Base-by-base conservation (phyloP, 2,888 invertebrate genomes). In the Spialia ferax region DNA sequence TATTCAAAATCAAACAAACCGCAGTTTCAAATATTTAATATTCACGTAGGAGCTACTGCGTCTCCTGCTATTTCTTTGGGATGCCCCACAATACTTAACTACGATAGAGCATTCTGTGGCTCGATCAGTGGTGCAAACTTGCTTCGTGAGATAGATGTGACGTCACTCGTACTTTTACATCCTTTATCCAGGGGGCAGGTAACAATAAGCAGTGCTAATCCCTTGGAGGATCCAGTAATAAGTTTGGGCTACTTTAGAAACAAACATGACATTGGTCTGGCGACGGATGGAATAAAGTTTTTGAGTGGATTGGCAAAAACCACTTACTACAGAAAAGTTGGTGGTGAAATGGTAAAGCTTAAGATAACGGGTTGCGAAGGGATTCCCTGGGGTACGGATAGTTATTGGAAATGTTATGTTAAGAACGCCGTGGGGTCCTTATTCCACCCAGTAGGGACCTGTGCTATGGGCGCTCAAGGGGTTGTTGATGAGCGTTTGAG, bases 321-420 rank as follows among this genome's bases (percentile, higher is more conserved):
- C 0, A 79, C 82, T 0, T 83, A 87, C 72, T 89, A 77, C 65
- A 83, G 74, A 57, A 75, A 81, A 45, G 83, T 83, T 4, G 72
- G 75, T 5, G 87, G 84, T 1, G 74, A 74, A 45, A 55, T 90
- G 6, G 80, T 80, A 0, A 79, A 75, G 61, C 62, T 87, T 38
- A 75, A 81, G 3, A 88, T 96, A 0, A 91, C 93, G 0, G 94
- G 91, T 0, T 96, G 96, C 77, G 86, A 89, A 7, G 76, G 86
- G 1, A 75, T 89, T 4, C 71, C 76, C 0, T 95, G 94, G 77
- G 94, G 89, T 20, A 88, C 94, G 0, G 95, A 96, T 78, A 85
- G 85, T 0, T 96, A 96, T 75, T 96, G 96, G 95, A 88, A 89
- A 52, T 97, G 97, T 76, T 94, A 95, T 75, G 90, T 94, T 0